Conservation (phyloP, 2,888 invertebrate genomes). For the Odontocolon sp. region DNA sequence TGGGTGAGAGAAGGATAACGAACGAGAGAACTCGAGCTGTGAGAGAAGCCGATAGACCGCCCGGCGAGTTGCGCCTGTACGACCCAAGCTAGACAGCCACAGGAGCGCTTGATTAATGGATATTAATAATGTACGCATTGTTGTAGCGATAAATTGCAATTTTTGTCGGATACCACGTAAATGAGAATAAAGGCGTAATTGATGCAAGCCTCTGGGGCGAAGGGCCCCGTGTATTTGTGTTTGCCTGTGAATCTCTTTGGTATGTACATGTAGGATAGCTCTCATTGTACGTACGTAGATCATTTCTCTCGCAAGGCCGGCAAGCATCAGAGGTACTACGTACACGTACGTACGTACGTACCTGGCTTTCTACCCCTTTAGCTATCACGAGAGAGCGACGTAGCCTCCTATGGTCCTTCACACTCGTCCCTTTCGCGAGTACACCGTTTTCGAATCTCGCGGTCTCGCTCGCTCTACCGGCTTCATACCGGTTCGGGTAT, state of each 20-base stretch:
- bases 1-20: not conserved
- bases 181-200: conserved; percentile 67
- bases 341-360: conserved; percentile 18
- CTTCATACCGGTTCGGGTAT: conserved; percentile 33
- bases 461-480: conserved; percentile 12
- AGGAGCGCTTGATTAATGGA: conserved; percentile 71
- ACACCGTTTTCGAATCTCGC: conserved; percentile 26
- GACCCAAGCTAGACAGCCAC: conserved; percentile 34
- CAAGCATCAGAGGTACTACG: conserved; percentile 30
- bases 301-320: no score
- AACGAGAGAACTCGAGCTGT: not conserved
- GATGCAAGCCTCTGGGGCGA: conserved; percentile 57
- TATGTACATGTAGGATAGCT: no score
- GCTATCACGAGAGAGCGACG: conserved; percentile 9
- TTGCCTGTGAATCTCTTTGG: not conserved
- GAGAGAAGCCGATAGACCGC: conserved; percentile 7
- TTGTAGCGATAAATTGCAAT: conserved; percentile 70
- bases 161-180: conserved; percentile 61
- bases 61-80: conserved; percentile 10
- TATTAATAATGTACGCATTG: conserved; percentile 72
- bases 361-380: not conserved
- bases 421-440: conserved; percentile 6
- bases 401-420: conserved; percentile 13
- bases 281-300: no score
- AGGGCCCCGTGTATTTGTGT: conserved; percentile 24